A percentile compares a stretch with the other conserved stretches of the same genome.
These are phyloP conservation scores for Penaeus indicus DNA, from an alignment of 1,140 invertebrate species.

Conservation along the genomic window DNA sequence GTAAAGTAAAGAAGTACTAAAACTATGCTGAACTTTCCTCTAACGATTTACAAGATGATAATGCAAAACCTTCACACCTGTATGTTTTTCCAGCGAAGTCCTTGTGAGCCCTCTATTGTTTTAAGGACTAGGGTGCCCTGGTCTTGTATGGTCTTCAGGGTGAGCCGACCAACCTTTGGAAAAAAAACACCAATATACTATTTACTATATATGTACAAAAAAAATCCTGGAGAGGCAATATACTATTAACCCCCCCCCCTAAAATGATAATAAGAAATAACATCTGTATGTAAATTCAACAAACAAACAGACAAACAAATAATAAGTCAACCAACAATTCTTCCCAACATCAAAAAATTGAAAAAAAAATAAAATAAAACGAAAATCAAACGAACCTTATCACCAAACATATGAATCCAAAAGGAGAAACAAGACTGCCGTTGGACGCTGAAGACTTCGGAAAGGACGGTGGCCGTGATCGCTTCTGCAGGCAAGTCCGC, in stretches of 20 bases:
- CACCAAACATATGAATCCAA: constrained; percentile 55
- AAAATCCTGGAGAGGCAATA: too few relatives aligned
- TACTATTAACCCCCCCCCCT: too few relatives aligned
- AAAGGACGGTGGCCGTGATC: constrained; percentile 33
- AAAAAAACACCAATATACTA: neutral
- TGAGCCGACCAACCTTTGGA: constrained; percentile 26
- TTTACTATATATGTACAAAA: neutral
- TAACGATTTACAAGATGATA: too few relatives aligned
- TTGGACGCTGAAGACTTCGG: constrained; percentile 40
- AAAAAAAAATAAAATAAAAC: neutral
- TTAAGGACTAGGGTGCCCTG: constrained; percentile 6
- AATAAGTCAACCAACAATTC: neutral
- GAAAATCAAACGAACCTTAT: constrained; percentile 32
- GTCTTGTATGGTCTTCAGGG: neutral
- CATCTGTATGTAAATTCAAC: too few relatives aligned
- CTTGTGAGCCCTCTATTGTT: constrained; percentile 17
- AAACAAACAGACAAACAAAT: neutral
- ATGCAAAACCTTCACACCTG: constrained; percentile 6
- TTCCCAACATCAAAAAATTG: too few relatives aligned
- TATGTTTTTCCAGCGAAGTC: constrained; percentile 27
- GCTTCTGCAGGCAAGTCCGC: constrained; percentile 12
- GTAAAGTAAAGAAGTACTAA: too few relatives aligned
- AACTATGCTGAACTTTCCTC: too few relatives aligned
- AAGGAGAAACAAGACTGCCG: constrained; percentile 39
- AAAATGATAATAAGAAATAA: too few relatives aligned